These are phyloP conservation scores for Peromyscus eremicus DNA, from an alignment of 2,797 vertebrate genomes.

Conservation along the genomic window DNA sequence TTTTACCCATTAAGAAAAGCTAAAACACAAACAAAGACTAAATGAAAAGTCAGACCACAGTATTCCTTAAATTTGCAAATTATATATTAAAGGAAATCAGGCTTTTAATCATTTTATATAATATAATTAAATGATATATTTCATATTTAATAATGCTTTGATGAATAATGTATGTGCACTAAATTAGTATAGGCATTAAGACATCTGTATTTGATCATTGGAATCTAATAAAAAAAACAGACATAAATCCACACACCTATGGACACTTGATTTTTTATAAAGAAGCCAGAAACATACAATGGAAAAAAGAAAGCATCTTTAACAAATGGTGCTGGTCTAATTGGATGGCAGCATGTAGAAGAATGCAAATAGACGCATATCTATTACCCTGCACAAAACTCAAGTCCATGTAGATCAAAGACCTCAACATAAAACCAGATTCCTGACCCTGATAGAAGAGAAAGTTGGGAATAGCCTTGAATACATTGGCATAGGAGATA, in stretches of 20 bases:
- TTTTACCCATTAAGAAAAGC: background rate
- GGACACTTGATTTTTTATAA: too few species aligned
- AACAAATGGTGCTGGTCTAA: background rate
- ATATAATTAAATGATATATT: background rate
- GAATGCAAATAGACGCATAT: background rate
- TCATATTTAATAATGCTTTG: slow-evolving; percentile 14
- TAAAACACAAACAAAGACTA: background rate
- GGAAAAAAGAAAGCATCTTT: background rate
- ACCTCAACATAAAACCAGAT: too few species aligned
- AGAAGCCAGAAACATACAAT: background rate
- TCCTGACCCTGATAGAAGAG: too few species aligned
- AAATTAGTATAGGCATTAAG: background rate
- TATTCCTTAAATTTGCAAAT: background rate
- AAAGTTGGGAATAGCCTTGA: too few species aligned
- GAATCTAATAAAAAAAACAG: background rate
- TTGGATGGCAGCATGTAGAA: background rate
- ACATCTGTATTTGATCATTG: background rate
- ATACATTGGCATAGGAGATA: background rate
- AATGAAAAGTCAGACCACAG: background rate
- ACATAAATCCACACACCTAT: background rate
- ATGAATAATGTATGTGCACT: background rate
- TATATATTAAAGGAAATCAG: background rate
- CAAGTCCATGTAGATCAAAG: too few species aligned
- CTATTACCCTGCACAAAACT: too few species aligned
- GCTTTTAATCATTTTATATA: background rate